Percentiles rank a stretch among this genome's conserved stretches.
Conservation (phyloP, 2,797 vertebrate species). For the Enteromius unitaeniatus region DNA sequence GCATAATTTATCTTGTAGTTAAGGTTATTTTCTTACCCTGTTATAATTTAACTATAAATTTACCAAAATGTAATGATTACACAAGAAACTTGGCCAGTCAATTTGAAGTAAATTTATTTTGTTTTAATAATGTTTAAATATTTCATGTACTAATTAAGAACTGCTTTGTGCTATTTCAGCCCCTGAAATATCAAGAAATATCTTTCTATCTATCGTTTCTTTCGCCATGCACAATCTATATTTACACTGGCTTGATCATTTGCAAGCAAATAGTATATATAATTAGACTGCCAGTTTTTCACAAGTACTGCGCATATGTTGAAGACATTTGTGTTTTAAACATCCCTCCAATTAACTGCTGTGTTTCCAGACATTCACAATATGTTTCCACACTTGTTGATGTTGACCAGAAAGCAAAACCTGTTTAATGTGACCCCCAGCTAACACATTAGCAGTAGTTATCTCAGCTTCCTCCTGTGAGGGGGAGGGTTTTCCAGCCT, state of each 20-base stretch:
- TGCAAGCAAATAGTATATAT: conserved; percentile 6
- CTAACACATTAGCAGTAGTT: conserved; percentile 40
- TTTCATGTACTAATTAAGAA: neutral
- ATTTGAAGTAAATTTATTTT: neutral
- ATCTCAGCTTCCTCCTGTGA: conserved; percentile 14
- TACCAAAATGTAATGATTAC: neutral
- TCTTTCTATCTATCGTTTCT: neutral
- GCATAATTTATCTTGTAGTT: too few relatives aligned
- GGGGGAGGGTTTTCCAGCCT: conserved; percentile 2
- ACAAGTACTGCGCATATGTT: conserved; percentile 19
- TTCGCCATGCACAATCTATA: neutral
- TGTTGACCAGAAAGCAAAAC: conserved; percentile 33
- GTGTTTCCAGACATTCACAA: conserved; percentile 25
- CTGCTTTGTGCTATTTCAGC: neutral
- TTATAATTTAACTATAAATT: neutral
- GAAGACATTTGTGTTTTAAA: conserved; percentile 29
- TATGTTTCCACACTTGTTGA: conserved; percentile 46
- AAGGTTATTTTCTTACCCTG: neutral
- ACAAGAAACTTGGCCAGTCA: neutral
- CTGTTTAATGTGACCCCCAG: conserved; percentile 41
- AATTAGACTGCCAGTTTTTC: conserved; percentile 3
- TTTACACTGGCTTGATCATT: conserved; percentile 17
- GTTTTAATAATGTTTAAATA: neutral
- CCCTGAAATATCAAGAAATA: neutral
- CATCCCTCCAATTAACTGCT: conserved; percentile 36